A percentile compares a stretch with the other conserved stretches of the same genome.
phyloP scores from a whole-genome alignment of 64 coral and sea anemone genomes.

The Stylophora pistillata region DNA sequence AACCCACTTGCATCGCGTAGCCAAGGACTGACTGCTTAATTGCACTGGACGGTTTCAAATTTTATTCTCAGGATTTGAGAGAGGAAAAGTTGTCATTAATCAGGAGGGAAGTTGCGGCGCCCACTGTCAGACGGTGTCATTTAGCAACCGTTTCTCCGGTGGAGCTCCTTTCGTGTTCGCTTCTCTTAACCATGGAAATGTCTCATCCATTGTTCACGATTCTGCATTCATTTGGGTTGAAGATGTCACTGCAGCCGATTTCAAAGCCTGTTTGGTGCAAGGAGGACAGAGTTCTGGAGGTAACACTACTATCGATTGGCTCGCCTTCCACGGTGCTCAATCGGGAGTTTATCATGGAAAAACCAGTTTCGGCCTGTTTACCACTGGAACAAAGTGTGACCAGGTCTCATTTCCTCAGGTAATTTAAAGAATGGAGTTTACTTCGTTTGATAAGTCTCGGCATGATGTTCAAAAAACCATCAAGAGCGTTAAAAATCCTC shows the following conservation, averaged over 20 bases:
- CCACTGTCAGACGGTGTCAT: background rate
- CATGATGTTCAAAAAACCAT: background rate
- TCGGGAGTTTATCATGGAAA: constrained; percentile 11
- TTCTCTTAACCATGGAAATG: background rate
- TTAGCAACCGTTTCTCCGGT: constrained; percentile 5
- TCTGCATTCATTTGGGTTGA: background rate
- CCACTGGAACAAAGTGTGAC: background rate
- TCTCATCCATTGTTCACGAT: background rate
- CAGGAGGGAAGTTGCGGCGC: too few species aligned
- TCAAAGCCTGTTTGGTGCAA: constrained; percentile 9
- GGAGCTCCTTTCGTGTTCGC: background rate
- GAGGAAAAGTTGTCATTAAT: background rate
- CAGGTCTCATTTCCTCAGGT: constrained; percentile 1
- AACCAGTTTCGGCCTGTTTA: background rate
- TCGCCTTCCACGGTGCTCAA: constrained; percentile 23
- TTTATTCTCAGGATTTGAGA: background rate
- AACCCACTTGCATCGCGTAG: too few species aligned
- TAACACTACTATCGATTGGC: constrained; percentile 18
- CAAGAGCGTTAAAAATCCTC: too few species aligned
- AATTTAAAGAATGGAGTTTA: too few species aligned
- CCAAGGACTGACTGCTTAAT: too few species aligned
- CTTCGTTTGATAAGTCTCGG: background rate
- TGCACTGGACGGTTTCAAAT: too few species aligned
- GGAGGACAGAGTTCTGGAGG: background rate
- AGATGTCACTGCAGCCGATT: background rate